Evolutionary conservation across 2,888 invertebrate genomes (phyloP).

Genomic region (Perdita meconis): DNA sequence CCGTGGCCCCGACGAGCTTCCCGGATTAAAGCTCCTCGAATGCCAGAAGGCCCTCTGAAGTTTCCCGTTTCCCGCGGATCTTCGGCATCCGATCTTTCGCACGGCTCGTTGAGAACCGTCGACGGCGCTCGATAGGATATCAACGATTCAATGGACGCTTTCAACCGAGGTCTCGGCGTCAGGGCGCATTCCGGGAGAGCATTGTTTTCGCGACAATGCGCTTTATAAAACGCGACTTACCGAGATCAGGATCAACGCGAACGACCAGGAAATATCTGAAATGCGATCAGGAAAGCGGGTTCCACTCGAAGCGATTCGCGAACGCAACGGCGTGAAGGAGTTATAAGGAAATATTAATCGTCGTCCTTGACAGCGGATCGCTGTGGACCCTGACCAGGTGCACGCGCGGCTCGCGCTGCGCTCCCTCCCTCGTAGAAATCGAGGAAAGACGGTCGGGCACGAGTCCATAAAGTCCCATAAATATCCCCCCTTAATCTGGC

Average conservation of each 20-base stretch:
- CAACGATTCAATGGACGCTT: background rate
- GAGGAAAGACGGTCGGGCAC: constrained; percentile 48
- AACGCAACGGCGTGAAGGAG: background rate
- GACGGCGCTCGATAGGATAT: background rate
- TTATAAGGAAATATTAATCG: constrained; percentile 13
- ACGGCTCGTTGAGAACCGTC: background rate
- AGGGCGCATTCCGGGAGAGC: background rate
- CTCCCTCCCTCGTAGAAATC: constrained; percentile 28
- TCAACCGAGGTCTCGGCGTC: background rate
- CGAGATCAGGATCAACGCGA: background rate
- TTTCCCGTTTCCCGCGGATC: background rate
- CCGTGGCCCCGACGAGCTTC: background rate
- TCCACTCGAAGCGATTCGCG: background rate
- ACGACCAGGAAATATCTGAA: no score
- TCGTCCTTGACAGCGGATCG: constrained; percentile 9
- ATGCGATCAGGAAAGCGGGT: no score
- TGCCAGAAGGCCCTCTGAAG: constrained; percentile 22
- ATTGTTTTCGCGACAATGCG: constrained; percentile 14
- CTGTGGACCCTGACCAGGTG: constrained; percentile 55
- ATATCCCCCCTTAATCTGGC: constrained; percentile 67
- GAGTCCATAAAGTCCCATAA: constrained; percentile 78
- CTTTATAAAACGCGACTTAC: constrained; percentile 20
- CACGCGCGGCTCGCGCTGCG: constrained; percentile 20
- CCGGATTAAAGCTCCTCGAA: constrained; percentile 1
- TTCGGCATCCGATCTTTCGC: background rate